A percentile compares a stretch with the other conserved stretches of the same genome.
These are phyloP conservation scores for Lordiphosa andalusiaca DNA, from an alignment of 2,888 invertebrate genomes.

Conservation along the genomic window DNA sequence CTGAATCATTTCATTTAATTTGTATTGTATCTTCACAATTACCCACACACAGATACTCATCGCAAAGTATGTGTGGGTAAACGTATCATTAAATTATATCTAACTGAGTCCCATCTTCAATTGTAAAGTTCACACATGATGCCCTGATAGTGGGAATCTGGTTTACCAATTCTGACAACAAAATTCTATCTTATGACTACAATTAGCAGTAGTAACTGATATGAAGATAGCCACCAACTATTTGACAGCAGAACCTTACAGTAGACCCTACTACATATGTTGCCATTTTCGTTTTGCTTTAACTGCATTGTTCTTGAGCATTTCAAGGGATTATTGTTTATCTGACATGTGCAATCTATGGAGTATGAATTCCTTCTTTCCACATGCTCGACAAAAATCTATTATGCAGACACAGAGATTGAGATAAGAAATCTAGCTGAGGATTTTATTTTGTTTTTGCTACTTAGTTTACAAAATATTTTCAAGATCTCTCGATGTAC, in stretches of 20 bases:
- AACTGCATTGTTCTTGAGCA: constrained; percentile 14
- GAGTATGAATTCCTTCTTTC: constrained; percentile 9
- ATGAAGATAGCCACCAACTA: constrained; percentile 25
- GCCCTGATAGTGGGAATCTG: constrained; percentile 39
- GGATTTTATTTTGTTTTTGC: constrained; percentile 32
- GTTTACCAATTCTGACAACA: constrained; percentile 51
- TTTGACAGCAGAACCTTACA: constrained; percentile 23
- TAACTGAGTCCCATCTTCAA: constrained; percentile 20
- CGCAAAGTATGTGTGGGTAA: too few species aligned
- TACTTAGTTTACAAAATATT: constrained; percentile 34
- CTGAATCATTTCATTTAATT: too few species aligned
- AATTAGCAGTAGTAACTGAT: constrained; percentile 26
- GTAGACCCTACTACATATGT: constrained; percentile 4
- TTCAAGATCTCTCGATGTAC: constrained; percentile 40
- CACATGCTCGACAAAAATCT: constrained; percentile 16
- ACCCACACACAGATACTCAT: too few species aligned
- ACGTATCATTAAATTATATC: neutral
- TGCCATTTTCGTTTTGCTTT: constrained; percentile 11
- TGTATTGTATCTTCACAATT: too few species aligned
- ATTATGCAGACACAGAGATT: constrained; percentile 22
- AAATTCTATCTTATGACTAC: constrained; percentile 20
- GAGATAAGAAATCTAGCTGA: constrained; percentile 15
- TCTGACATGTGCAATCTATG: constrained; percentile 54
- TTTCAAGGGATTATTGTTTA: constrained; percentile 38
- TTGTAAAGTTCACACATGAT: constrained; percentile 47